Percentiles rank a stretch among this genome's conserved stretches.
phyloP scores from a whole-genome alignment of 2,888 invertebrate species.

The Hyalella azteca region DNA sequence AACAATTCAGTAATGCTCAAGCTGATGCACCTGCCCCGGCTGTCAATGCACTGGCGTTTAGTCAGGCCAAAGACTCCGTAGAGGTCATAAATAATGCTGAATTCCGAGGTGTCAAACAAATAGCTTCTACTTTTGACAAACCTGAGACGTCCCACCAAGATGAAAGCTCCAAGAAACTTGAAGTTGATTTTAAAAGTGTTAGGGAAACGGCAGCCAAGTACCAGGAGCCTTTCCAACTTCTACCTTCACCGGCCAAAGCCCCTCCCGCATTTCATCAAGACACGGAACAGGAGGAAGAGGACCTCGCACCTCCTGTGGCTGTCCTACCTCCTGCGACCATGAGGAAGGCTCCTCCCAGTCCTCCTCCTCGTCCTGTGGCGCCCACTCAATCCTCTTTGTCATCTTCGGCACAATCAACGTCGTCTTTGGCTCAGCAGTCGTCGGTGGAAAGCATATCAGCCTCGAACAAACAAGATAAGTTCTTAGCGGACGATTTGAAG shows the following conservation, averaged over 20 bases:
- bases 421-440: background rate
- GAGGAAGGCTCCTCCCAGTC: constrained; percentile 44
- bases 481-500: constrained; percentile 17
- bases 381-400: background rate
- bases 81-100: constrained; percentile 29
- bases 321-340: constrained; percentile 56
- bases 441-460: background rate
- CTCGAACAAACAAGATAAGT: constrained; percentile 8
- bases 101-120: constrained; percentile 33
- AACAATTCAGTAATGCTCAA: constrained; percentile 45
- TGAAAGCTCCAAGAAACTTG: constrained; percentile 40
- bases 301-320: constrained; percentile 45
- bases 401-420: background rate
- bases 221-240: constrained; percentile 53
- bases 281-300: constrained; percentile 30
- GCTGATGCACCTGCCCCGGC: constrained; percentile 25
- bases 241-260: constrained; percentile 43
- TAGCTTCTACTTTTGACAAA: constrained; percentile 47
- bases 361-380: constrained; percentile 13
- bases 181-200: constrained; percentile 52
- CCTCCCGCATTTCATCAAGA: constrained; percentile 49
- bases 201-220: constrained; percentile 52
- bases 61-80: constrained; percentile 32
- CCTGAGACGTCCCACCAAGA: constrained; percentile 42
- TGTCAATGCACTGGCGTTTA: constrained; percentile 49